Evolutionary conservation across 1,140 invertebrate genomes (phyloP), one percentile per base, ranked within the genome.

Genomic region (Bombus picipes): DNA sequence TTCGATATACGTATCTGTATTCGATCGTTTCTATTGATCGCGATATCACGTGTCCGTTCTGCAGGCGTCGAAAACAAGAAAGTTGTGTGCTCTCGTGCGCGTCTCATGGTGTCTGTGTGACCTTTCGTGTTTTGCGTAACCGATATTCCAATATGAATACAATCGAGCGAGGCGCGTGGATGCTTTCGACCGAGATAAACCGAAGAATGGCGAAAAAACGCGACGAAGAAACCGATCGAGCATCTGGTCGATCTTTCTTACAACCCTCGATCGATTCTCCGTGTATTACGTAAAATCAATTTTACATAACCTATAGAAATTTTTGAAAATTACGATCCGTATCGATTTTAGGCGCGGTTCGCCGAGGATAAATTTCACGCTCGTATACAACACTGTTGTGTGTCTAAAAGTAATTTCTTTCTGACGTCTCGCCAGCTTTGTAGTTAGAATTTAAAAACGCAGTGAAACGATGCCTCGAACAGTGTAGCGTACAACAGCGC

Each of bases 111-210:
- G 83, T 41, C 84, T 59, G 68, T 71, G 71, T 90, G 89, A 90
- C 89, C 89, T 90, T 90, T 90, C 79, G 81, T 83, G 80, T 83
- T 88, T 90, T 90, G 88, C 86, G 86, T 86, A 90, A 90, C 43
- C 79, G 88, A 89, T 89, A 89, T 89, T 89, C 87, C 89, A 43
- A 84, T 86, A 81, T 59, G 77, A 78, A 87, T 75, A 90, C 77
- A 84, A 89, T 84, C 77, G 88, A 71, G 62, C 59, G 77, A n/a
- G 28, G 2, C 32, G 53, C 66, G 71, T 28, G 71, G 77, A 89
- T 87, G 88, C 81, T 84, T 84, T 90, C 81, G 79, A 66, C 25
- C 53, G 73, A 57, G 53, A 10, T 43, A 43, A 84, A 81, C 32
- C 81, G 66, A 66, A 80, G 85, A 89, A 74, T 8, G 70, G 41